These are phyloP conservation scores for Drosophila punjabiensis DNA, from an alignment of 1,140 invertebrate species.

Conservation along the genomic window DNA sequence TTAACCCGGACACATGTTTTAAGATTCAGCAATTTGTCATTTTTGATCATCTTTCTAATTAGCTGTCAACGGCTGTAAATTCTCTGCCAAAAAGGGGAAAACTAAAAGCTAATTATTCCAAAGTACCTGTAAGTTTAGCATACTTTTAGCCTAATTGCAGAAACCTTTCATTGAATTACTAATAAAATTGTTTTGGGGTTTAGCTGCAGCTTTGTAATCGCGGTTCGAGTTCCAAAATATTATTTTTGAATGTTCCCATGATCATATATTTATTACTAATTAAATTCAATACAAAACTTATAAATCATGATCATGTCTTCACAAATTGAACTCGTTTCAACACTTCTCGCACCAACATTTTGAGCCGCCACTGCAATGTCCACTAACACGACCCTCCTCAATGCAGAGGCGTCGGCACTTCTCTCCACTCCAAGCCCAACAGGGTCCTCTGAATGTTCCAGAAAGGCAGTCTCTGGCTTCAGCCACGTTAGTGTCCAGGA, in stretches of 20 bases:
- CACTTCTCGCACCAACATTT: constrained; percentile 30
- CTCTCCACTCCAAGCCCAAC: constrained; percentile 14
- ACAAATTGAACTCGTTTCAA: neutral
- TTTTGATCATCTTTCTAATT: no score
- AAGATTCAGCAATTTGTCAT: no score
- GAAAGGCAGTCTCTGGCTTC: constrained; percentile 17
- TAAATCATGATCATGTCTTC: neutral
- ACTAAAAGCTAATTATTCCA: neutral
- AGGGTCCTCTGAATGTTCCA: constrained; percentile 6
- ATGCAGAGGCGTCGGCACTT: constrained; percentile 16
- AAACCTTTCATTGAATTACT: neutral
- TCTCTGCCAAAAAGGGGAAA: neutral
- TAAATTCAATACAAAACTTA: neutral
- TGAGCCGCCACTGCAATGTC: constrained; percentile 21
- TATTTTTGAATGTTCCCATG: neutral
- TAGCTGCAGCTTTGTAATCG: no score
- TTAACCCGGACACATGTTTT: no score
- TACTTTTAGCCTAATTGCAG: neutral
- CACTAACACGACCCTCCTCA: constrained; percentile 12
- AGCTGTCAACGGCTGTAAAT: neutral
- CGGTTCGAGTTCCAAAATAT: neutral
- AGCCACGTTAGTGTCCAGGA: constrained; percentile 4
- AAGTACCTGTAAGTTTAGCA: neutral
- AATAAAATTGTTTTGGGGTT: neutral
- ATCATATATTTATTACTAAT: neutral